Conservation (phyloP, 92 coral and sea anemone species). For the Parazoanthus darwini region DNA sequence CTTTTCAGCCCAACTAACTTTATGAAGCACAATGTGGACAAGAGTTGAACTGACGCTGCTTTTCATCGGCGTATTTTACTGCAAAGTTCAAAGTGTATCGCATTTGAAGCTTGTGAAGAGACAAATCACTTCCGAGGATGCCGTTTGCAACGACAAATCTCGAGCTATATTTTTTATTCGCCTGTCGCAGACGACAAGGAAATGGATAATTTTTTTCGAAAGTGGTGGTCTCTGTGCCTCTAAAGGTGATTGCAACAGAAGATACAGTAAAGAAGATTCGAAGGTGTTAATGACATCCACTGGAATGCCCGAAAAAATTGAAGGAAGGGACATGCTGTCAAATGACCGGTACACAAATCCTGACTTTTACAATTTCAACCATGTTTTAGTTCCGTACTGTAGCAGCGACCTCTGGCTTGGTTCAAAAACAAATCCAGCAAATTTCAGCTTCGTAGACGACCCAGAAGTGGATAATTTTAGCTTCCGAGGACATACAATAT, state of each 20-base stretch:
- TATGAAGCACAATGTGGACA: conserved; percentile 9
- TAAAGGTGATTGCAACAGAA: conserved; percentile 50
- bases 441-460: conserved; percentile 41
- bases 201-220: conserved; percentile 66
- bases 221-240: conserved; percentile 69
- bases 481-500: conserved; percentile 56
- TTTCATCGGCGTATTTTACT: neutral
- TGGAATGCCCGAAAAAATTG: conserved; percentile 42
- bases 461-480: conserved; percentile 53
- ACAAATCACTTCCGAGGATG: conserved; percentile 35
- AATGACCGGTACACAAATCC: conserved; percentile 47
- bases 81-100: neutral
- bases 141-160: conserved; percentile 63
- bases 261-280: conserved; percentile 55
- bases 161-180: conserved; percentile 51
- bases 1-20: neutral
- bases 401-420: conserved; percentile 74
- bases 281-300: conserved; percentile 58
- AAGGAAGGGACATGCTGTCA: conserved; percentile 58
- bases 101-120: conserved; percentile 32
- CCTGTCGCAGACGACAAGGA: conserved; percentile 10
- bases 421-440: conserved; percentile 21
- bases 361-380: conserved; percentile 44
- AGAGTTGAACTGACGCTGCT: neutral
- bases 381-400: conserved; percentile 65